A percentile compares a stretch with the other conserved stretches of the same genome.
Conservation (phyloP, 2,113 vertebrate species). For the Coryphaenoides rupestris region DNA sequence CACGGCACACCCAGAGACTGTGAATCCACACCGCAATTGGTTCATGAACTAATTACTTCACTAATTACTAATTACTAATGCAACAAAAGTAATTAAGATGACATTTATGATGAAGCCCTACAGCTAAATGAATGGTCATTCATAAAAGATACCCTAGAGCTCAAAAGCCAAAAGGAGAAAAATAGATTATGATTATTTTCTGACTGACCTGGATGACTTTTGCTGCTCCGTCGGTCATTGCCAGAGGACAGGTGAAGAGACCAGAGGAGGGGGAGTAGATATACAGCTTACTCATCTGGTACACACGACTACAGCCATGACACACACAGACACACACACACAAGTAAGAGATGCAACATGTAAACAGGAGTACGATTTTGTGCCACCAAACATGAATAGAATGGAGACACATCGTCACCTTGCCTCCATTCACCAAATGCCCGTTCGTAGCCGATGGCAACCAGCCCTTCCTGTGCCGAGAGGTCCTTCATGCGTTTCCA, state of each 20-base stretch:
- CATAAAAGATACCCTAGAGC: not conserved
- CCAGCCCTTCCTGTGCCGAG: slow-evolving; percentile 73
- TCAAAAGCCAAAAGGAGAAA: too few relatives aligned
- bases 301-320: slow-evolving; percentile 74
- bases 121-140: not conserved
- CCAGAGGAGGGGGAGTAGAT: slow-evolving; percentile 76
- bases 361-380: too few relatives aligned
- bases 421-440: slow-evolving; percentile 76
- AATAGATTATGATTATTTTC: not conserved
- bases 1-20: slow-evolving; percentile 69
- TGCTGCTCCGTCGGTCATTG: slow-evolving; percentile 87
- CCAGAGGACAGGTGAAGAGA: slow-evolving; percentile 78
- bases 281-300: slow-evolving; percentile 84
- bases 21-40: slow-evolving; percentile 17
- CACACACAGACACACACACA: too few relatives aligned
- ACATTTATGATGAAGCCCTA: too few relatives aligned
- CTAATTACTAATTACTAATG: too few relatives aligned
- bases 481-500: slow-evolving; percentile 79
- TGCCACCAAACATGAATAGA: too few relatives aligned
- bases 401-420: not conserved
- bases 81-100: too few relatives aligned
- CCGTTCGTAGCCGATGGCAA: slow-evolving; percentile 77
- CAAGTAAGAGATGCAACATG: too few relatives aligned
- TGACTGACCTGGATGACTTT: slow-evolving; percentile 83
- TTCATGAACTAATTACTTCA: not conserved